Base-by-base conservation (phyloP, 2,888 invertebrate species). In the Caenorhabditis wallacei region DNA sequence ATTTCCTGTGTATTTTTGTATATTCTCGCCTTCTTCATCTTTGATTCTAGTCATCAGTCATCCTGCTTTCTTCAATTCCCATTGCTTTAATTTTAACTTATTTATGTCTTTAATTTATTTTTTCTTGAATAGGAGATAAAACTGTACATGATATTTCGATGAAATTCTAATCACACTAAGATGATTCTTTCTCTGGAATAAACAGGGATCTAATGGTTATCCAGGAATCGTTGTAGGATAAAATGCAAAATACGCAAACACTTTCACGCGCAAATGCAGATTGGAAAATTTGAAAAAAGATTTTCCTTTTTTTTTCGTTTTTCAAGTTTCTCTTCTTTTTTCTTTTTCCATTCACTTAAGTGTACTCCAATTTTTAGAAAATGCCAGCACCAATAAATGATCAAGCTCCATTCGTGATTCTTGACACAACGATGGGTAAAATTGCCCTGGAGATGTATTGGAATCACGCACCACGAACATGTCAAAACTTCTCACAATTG, bases 401-500 rank as follows among this genome's bases (percentile, higher is more conserved):
- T 20, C 82, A 85, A 53, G 63, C 80, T n/a, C 87, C 87, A 10
- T 87, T 66, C 76, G 85, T 87, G 13, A 79, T 82, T 46, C 56
- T 87, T 18, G 85, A 87, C 53, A 87, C 87, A 22, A 84, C 80
- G 69, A 97, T 98, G 97, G 99, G 99, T 0, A 95, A 95, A 90
- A 94, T 99, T 64, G 94, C 95, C 0, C 93, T 98, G 63, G 98
- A 99, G 93, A 94, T 99, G 85, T 99, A 99, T 92, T 99, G 99
- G 99, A 96, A 96, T 92, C 98, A 99, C 92, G 95, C 98, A 0
- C 98, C 98, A n/a, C 95, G 95, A 88, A 98, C 98, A 0, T 99
- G 99, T 89, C 94, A 96, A 91, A 99, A 99, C 92, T 98, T 99
- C 93, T 97, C 97, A 80, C 98, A 99, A 93, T 93, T 99, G 30